These are phyloP conservation scores for Drosophila repletoides DNA, from an alignment of 1,140 invertebrate species.

Conservation along the genomic window DNA sequence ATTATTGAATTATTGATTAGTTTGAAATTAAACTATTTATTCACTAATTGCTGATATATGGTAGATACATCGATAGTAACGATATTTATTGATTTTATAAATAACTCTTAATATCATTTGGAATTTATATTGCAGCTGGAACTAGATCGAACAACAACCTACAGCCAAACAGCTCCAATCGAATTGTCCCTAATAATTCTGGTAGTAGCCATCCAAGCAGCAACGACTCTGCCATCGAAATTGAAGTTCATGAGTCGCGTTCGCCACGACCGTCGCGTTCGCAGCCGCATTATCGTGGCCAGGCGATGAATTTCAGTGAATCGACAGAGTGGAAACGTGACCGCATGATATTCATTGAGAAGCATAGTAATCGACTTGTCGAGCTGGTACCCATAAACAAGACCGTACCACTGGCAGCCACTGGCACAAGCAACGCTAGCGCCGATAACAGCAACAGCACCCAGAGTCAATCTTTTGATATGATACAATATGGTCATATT, in stretches of 20 bases:
- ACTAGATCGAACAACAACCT: neutral
- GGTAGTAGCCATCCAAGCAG: conserved; percentile 63
- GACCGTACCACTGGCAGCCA: neutral
- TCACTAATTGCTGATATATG: too few species aligned
- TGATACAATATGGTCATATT: neutral
- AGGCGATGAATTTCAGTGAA: neutral
- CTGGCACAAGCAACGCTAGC: neutral
- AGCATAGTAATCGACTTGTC: conserved; percentile 38
- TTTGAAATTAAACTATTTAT: neutral
- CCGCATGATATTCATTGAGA: conserved; percentile 47
- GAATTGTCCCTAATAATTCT: conserved; percentile 27
- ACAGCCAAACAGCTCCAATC: conserved; percentile 25
- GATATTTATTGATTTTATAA: too few species aligned
- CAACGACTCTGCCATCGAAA: conserved; percentile 68
- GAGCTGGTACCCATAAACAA: conserved; percentile 19
- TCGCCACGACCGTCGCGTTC: too few species aligned
- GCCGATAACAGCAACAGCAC: conserved; percentile 6
- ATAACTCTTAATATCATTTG: too few species aligned
- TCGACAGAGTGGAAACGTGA: conserved; percentile 8
- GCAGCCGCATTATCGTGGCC: neutral
- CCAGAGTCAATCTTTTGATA: conserved; percentile 11
- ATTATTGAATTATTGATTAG: too few species aligned
- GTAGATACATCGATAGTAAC: too few species aligned
- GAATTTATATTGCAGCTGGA: neutral
- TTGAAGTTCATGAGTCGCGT: conserved; percentile 47